Conservation (phyloP, 1,140 invertebrate genomes). For the Hyposmocoma kahamanoa region DNA sequence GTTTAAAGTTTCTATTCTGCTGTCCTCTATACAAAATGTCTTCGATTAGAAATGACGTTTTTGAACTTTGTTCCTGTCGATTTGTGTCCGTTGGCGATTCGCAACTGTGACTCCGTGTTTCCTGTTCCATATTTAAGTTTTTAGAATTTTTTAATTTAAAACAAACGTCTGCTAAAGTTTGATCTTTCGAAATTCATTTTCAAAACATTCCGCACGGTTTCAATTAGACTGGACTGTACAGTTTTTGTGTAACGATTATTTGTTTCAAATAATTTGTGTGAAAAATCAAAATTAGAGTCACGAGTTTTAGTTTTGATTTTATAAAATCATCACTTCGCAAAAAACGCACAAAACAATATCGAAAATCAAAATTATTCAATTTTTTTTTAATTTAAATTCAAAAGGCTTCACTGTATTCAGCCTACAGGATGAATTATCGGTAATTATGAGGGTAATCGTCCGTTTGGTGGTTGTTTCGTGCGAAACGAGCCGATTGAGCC, state of each 20-base stretch:
- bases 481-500: not conserved
- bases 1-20: constrained; percentile 35
- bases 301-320: not conserved
- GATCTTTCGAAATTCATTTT: not conserved
- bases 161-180: not conserved
- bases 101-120: constrained; percentile 51
- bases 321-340: not conserved
- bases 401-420: too few species aligned
- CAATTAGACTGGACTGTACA: too few species aligned
- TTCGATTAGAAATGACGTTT: constrained; percentile 85
- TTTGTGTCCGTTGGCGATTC: constrained; percentile 44
- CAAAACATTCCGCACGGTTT: not conserved
- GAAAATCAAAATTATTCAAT: too few species aligned
- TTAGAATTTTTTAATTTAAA: constrained; percentile 1
- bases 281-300: not conserved
- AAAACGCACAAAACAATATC: too few species aligned
- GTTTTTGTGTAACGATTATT: not conserved
- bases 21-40: constrained; percentile 84
- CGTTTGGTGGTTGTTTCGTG: too few species aligned
- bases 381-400: too few species aligned
- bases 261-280: too few species aligned
- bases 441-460: not conserved
- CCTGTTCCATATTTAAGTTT: constrained; percentile 43
- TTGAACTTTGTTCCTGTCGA: constrained; percentile 45
- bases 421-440: not conserved